Base-by-base conservation (phyloP, 2,113 vertebrate species). In the Brienomyrus longianalis region DNA sequence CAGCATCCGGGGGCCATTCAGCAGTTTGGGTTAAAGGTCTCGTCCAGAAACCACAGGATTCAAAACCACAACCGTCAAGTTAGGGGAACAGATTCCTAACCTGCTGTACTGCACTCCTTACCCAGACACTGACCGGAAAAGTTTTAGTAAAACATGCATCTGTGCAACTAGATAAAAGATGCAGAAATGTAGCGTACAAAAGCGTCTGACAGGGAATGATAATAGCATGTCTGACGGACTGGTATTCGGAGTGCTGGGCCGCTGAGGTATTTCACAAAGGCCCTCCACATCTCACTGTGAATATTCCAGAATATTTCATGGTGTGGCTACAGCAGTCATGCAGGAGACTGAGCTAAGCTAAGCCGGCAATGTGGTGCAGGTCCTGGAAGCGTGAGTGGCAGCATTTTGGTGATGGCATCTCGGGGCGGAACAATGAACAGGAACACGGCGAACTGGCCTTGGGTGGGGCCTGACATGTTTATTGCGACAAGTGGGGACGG, bases 231-330 rank as follows among this genome's bases (percentile, higher is more conserved):
- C 19, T 83, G 31, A 45, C 5, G 8, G 45, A 4, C 17, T 84
- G 21, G 17, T 10, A 84, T 84, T n/a, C 48, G 83, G 35, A 48
- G 15, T 85, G 45, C 48, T 91, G 89, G 83, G 35, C 48, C 87
- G 47, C 39, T 91, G 93, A 31, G 89, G 90, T 91, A 93, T 94
- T 93, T 93, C 83, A 85, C 91, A 13, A 43, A 80, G 23, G 77
- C 88, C 39, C 89, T 89, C 43, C 23, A 89, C 39, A 87, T 77
- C 85, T 83, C 6, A 47, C 88, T 93, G 90, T 91, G 85, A 47
- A 89, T 88, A 74, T 88, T 52, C 62, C 56, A 11, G 45, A 87
- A 90, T 21, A 70, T 66, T 70, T 15, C 5, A 0, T n/a, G 43
- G 56, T 50, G 11, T 45, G 45, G 43, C 43, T 9, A 10, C 59